phyloP scores from a whole-genome alignment of 1,140 invertebrate species.

The Andricus grossulariae region DNA sequence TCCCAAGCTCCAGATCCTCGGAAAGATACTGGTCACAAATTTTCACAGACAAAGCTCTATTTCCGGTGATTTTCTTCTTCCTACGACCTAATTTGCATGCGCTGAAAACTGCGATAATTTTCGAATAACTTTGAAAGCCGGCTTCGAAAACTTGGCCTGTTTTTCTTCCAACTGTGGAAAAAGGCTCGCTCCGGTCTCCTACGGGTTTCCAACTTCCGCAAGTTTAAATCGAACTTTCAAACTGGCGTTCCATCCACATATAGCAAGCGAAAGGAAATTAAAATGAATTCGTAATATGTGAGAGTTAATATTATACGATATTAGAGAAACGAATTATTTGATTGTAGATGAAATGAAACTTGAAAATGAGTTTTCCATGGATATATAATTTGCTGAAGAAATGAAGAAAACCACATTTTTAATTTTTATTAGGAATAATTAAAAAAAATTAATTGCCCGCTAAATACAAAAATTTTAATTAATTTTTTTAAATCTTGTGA shows the following conservation, averaged over 20 bases:
- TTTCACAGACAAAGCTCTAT: background rate
- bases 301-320: conserved; percentile 15
- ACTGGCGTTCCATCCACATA: background rate
- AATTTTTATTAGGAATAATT: too few relatives aligned
- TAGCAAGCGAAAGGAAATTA: conserved; percentile 3
- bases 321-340: background rate
- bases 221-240: conserved; percentile 18
- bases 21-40: conserved; percentile 3
- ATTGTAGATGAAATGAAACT: background rate
- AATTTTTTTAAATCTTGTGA: too few relatives aligned
- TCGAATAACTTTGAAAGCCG: conserved; percentile 7
- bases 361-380: background rate
- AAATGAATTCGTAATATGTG: background rate
- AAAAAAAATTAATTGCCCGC: too few relatives aligned
- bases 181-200: background rate
- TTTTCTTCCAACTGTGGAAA: conserved; percentile 6
- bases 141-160: conserved; percentile 14
- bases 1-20: background rate
- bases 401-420: too few relatives aligned
- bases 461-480: too few relatives aligned
- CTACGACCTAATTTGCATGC: conserved; percentile 21
- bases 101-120: conserved; percentile 18
- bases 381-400: too few relatives aligned
- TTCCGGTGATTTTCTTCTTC: background rate
- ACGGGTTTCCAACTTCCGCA: background rate